Evolutionary conservation across 2,888 invertebrate genomes (phyloP), one percentile per base, ranked within the genome.

Genomic region (Villa cingulata): DNA sequence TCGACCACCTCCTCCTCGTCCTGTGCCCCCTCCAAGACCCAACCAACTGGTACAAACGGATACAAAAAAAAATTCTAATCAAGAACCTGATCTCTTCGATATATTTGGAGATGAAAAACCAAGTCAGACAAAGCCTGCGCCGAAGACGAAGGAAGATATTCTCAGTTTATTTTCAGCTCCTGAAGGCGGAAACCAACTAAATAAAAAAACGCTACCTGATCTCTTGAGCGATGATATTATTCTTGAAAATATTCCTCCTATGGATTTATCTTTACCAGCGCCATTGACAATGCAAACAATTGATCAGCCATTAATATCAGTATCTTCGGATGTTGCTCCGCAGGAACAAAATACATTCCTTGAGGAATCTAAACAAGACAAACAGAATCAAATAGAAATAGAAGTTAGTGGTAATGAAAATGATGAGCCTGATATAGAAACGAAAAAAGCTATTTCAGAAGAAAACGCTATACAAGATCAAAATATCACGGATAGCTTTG

Each of bases 91-190:
- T 56, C 62, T 78, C 3, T 76, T 78, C 49, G 78, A 77, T 50
- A 66, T 70, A 65, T 70, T 70, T 51, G 69, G 69, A 2, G 62
- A 61, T 43, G 7, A 6, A 23, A 23, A 23, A 23, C 53, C 73
- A 4, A 74, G 75, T 18, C 76, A 70, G n/a, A 56, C 75, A 1
- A 71, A 68, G 44, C 76, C 77, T 3, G 62, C 66, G 4, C 70
- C 66, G 42, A 76, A 78, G 37, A 72, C 74, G 7, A 78, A 75
- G 51, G 76, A 77, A 60, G 78, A 72, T 41, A 78, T 78, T 45
- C 58, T 78, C 36, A 78, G 77, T 59, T 62, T 78, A 40, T 78
- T 77, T 53, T 66, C 73, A 1, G 65, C 66, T 4, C 72, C 73
- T 2, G 70, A 67, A 54, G 64, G 66, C 54, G 70, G 70, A 55